Evolutionary conservation across 2,113 vertebrate genomes (phyloP).

Genomic region (Toxostoma redivivum): DNA sequence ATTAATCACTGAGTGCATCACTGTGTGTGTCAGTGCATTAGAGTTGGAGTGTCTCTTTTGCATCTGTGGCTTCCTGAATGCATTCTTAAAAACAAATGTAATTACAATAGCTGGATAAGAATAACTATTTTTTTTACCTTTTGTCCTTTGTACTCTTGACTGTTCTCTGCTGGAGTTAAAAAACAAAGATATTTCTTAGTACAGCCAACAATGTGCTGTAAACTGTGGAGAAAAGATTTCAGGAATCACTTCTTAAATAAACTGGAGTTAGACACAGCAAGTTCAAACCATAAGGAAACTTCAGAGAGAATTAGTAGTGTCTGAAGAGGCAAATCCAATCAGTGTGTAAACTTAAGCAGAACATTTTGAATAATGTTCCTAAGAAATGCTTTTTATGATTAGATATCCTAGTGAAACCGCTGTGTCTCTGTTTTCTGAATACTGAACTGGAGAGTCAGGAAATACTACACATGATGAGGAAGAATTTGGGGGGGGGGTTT

Average conservation of each 20-base stretch:
- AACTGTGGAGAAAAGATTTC: background rate
- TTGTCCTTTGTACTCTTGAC: background rate
- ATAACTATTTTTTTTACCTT: background rate
- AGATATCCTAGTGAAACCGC: background rate
- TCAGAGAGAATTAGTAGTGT: background rate
- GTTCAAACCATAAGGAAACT: background rate
- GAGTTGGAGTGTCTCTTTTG: background rate
- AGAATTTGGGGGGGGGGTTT: background rate
- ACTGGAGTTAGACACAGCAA: background rate
- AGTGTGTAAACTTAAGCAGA: background rate
- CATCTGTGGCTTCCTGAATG: background rate
- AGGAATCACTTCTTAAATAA: background rate
- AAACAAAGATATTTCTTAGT: background rate
- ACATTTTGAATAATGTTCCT: background rate
- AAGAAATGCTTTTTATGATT: background rate
- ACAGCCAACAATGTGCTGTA: background rate
- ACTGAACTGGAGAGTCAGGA: background rate
- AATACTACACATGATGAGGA: background rate
- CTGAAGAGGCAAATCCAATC: background rate
- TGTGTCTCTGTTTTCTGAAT: background rate
- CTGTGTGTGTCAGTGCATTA: background rate
- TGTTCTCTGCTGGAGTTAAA: slow-evolving; percentile 9
- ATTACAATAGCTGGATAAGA: background rate
- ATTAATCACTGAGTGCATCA: background rate
- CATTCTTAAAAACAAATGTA: background rate